phyloP scores from a whole-genome alignment of 2,113 vertebrate species.

The Regulus satrapa region DNA sequence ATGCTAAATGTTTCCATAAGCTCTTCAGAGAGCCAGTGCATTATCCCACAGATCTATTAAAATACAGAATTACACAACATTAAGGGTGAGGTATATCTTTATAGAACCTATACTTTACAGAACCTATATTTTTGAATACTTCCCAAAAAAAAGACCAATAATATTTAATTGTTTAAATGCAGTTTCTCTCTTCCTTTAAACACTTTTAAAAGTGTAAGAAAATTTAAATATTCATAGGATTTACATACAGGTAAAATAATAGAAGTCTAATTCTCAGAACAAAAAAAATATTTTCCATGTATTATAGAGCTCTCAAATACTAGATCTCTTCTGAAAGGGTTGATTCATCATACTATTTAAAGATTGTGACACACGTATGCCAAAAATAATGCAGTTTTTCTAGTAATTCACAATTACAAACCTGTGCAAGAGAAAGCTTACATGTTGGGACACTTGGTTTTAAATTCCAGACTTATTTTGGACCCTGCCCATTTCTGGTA shows the following conservation, averaged over 20 bases:
- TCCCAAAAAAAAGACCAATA: background rate
- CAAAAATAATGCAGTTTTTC: background rate
- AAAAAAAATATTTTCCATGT: constrained; percentile 4
- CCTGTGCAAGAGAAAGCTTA: background rate
- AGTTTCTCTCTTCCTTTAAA: background rate
- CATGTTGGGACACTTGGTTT: background rate
- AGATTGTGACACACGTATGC: constrained; percentile 33
- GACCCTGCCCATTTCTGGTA: background rate
- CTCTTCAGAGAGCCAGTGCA: background rate
- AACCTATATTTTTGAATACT: background rate
- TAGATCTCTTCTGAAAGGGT: background rate
- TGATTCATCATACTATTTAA: constrained; percentile 41
- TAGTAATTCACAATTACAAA: constrained; percentile 25
- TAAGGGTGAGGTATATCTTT: background rate
- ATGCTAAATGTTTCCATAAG: background rate
- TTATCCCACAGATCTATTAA: background rate
- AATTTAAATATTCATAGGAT: background rate
- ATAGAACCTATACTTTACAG: background rate
- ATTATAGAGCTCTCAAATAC: background rate
- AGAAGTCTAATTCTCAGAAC: background rate
- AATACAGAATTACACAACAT: background rate
- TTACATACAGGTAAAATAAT: constrained; percentile 1
- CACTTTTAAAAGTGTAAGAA: background rate
- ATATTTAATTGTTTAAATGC: background rate
- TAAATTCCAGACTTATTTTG: background rate